Percentiles rank a stretch among this genome's conserved stretches.
phyloP scores from a whole-genome alignment of 2,113 vertebrate genomes.

The Sciurus niger region DNA sequence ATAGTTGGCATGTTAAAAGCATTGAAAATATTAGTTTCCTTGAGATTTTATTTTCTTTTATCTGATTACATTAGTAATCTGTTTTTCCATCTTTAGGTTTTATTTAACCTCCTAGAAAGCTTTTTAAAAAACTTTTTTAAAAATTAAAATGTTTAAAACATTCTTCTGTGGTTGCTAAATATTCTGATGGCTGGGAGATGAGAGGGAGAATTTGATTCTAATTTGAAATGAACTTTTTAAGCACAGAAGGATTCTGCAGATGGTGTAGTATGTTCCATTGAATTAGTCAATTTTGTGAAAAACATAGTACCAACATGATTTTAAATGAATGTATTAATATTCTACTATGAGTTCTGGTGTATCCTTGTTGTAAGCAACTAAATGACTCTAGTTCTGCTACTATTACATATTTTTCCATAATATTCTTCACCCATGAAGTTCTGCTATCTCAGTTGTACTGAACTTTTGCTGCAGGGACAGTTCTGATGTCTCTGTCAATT shows the following conservation, averaged over 20 bases:
- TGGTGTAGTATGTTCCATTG: neutral
- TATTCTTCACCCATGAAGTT: neutral
- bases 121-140: neutral
- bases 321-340: constrained; percentile 1
- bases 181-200: neutral
- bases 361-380: neutral
- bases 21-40: constrained; percentile 20
- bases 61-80: neutral
- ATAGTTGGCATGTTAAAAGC: neutral
- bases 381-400: constrained; percentile 5
- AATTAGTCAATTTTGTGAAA: constrained; percentile 46
- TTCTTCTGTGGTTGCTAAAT: neutral
- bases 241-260: neutral
- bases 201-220: constrained; percentile 9
- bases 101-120: constrained; percentile 38
- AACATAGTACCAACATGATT: neutral
- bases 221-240: constrained; percentile 55
- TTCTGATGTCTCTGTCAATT: constrained; percentile 3
- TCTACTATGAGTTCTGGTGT: neutral
- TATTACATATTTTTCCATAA: neutral
- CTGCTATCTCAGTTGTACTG: neutral
- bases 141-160: constrained; percentile 10
- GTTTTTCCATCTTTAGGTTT: neutral
- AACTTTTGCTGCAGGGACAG: neutral
- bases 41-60: constrained; percentile 26